Evolutionary conservation across 2,113 vertebrate species (phyloP).

Genomic region (Aegithalos caudatus): DNA sequence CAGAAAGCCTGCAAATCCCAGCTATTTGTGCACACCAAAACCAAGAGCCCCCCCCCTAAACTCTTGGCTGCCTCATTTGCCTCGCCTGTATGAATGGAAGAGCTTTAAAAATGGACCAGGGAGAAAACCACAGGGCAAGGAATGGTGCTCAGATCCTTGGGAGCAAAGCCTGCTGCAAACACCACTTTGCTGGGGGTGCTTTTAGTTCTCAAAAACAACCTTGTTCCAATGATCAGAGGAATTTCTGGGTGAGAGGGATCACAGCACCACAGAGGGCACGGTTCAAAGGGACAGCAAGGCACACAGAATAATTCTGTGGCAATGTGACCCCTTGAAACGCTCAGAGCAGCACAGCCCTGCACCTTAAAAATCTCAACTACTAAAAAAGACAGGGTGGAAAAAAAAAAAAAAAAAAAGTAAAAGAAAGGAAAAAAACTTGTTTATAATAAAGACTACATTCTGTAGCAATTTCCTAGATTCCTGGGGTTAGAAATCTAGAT

Average conservation of each 20-base stretch:
- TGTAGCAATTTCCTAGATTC: constrained; percentile 91
- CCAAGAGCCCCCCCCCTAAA: neutral
- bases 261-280: constrained; percentile 42
- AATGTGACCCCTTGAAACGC: constrained; percentile 62
- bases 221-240: constrained; percentile 66
- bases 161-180: neutral
- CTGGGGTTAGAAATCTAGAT: constrained; percentile 96
- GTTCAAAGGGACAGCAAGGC: constrained; percentile 61
- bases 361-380: constrained; percentile 73
- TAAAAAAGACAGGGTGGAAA: constrained; percentile 55
- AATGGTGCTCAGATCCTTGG: neutral
- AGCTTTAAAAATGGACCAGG: neutral
- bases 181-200: constrained; percentile 7
- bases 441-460: constrained; percentile 91
- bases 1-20: constrained; percentile 22
- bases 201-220: constrained; percentile 15
- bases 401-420: constrained; percentile 40
- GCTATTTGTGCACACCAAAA: neutral
- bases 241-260: constrained; percentile 48
- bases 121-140: constrained; percentile 2
- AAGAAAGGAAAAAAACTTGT: constrained; percentile 74
- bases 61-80: neutral
- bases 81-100: neutral
- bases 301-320: constrained; percentile 53
- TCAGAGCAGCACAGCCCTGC: constrained; percentile 59